These are phyloP conservation scores for Arbacia lixula DNA, from an alignment of 53 echinoderm and acorn worm genomes.

Conservation along the genomic window DNA sequence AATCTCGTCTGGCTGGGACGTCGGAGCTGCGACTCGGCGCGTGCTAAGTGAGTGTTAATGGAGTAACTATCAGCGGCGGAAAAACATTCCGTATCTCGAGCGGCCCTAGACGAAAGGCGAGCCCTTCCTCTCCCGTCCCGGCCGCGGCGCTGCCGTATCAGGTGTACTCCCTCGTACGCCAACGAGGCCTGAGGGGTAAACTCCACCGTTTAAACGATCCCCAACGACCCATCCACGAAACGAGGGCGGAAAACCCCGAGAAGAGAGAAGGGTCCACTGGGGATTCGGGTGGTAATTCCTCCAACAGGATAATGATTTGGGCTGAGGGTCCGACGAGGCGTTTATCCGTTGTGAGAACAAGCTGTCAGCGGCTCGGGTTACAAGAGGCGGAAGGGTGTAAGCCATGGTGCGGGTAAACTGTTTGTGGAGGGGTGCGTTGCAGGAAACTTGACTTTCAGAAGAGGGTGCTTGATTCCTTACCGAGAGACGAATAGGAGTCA, in stretches of 20 bases:
- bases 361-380: not conserved
- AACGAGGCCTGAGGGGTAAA: conserved; percentile 45
- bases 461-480: too few relatives aligned
- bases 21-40: conserved; percentile 9
- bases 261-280: conserved; percentile 34
- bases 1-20: conserved; percentile 31
- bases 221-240: conserved; percentile 17
- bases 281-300: conserved; percentile 36
- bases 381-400: conserved; percentile 12
- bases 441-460: too few relatives aligned
- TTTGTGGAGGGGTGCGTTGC: conserved; percentile 45
- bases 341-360: not conserved
- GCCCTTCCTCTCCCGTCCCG: too few relatives aligned
- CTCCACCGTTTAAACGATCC: conserved; percentile 26
- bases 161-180: conserved; percentile 35
- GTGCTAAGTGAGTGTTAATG: conserved; percentile 62
- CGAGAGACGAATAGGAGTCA: too few relatives aligned
- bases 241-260: conserved; percentile 7
- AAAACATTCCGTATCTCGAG: conserved; percentile 54
- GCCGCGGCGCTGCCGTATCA: conserved; percentile 4
- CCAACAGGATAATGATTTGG: conserved; percentile 57
- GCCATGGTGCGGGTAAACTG: conserved; percentile 27
- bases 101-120: conserved; percentile 22
- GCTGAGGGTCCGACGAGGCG: conserved; percentile 16
- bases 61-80: conserved; percentile 53